A percentile compares a stretch with the other conserved stretches of the same genome.
These are phyloP conservation scores for Apamea crenata DNA, from an alignment of 2,888 invertebrate genomes.

Conservation along the genomic window DNA sequence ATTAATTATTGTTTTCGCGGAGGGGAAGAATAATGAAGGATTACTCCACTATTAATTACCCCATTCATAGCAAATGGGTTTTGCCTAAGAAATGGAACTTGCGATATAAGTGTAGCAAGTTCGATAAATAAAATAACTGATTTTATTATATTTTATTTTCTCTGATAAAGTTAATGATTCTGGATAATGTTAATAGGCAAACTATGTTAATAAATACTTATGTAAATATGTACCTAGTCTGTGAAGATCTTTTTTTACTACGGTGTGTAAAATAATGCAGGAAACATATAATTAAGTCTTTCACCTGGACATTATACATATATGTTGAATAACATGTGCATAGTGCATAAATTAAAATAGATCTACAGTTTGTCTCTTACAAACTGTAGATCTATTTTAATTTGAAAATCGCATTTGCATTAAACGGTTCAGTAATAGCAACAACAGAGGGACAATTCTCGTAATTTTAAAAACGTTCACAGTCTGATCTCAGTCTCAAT, in stretches of 20 bases:
- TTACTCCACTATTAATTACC: background rate
- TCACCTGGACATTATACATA: conserved; percentile 55
- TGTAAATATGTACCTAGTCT: too few species aligned
- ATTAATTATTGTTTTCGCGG: background rate
- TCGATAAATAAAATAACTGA: too few species aligned
- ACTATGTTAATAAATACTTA: conserved; percentile 32
- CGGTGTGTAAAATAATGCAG: conserved; percentile 36
- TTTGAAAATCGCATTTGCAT: background rate
- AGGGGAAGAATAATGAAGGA: background rate
- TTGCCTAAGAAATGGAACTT: background rate
- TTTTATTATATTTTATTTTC: too few species aligned
- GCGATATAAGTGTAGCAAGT: background rate
- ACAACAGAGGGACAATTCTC: background rate
- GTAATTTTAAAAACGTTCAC: too few species aligned
- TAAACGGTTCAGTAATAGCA: background rate
- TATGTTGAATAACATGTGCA: conserved; percentile 27
- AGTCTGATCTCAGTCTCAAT: too few species aligned
- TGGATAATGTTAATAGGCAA: conserved; percentile 36
- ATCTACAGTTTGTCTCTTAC: too few species aligned
- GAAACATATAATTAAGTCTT: conserved; percentile 50
- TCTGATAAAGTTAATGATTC: conserved; percentile 6
- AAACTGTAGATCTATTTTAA: conserved; percentile 5
- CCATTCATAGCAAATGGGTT: background rate
- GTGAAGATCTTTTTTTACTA: conserved; percentile 15
- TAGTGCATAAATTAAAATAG: too few species aligned